These are phyloP conservation scores for Porites cylindrica DNA, from an alignment of 92 coral and sea anemone species.

Conservation along the genomic window DNA sequence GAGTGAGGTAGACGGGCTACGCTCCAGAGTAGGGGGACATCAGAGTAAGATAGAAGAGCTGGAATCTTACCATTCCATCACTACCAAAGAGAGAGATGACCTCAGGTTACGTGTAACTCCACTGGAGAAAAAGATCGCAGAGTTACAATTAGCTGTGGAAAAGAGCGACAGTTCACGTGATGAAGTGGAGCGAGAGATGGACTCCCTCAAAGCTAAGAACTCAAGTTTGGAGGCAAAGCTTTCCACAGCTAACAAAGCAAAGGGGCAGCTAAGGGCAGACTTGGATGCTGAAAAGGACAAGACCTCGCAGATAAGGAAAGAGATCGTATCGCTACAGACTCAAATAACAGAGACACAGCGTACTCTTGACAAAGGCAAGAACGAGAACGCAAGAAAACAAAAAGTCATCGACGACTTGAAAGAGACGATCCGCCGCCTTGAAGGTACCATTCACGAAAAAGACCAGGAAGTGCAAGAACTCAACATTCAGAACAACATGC, in stretches of 20 bases:
- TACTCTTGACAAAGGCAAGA: slow-evolving; percentile 83
- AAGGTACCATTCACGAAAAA: slow-evolving; percentile 85
- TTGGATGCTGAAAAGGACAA: slow-evolving; percentile 92
- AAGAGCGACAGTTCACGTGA: slow-evolving; percentile 91
- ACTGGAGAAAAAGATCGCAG: slow-evolving; percentile 88
- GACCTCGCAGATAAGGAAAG: slow-evolving; percentile 85
- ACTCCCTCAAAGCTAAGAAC: slow-evolving; percentile 80
- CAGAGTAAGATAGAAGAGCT: slow-evolving; percentile 90
- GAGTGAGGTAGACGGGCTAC: slow-evolving; percentile 94
- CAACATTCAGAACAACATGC: slow-evolving; percentile 91
- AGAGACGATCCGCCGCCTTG: slow-evolving; percentile 87
- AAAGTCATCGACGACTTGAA: slow-evolving; percentile 92
- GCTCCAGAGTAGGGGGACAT: slow-evolving; percentile 79
- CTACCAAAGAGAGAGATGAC: slow-evolving; percentile 94
- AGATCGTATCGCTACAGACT: slow-evolving; percentile 81
- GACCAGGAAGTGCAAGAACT: slow-evolving; percentile 90
- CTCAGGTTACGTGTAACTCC: slow-evolving; percentile 85
- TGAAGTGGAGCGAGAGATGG: slow-evolving; percentile 86
- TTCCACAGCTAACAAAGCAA: slow-evolving; percentile 82
- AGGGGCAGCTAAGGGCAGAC: slow-evolving; percentile 85
- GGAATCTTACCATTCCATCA: slow-evolving; percentile 90
- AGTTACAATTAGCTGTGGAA: slow-evolving; percentile 83
- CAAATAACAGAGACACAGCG: slow-evolving; percentile 87
- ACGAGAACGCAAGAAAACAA: slow-evolving; percentile 90
- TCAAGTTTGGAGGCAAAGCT: slow-evolving; percentile 89